phyloP scores from a whole-genome alignment of 2,113 vertebrate genomes.

The Callipepla squamata region DNA sequence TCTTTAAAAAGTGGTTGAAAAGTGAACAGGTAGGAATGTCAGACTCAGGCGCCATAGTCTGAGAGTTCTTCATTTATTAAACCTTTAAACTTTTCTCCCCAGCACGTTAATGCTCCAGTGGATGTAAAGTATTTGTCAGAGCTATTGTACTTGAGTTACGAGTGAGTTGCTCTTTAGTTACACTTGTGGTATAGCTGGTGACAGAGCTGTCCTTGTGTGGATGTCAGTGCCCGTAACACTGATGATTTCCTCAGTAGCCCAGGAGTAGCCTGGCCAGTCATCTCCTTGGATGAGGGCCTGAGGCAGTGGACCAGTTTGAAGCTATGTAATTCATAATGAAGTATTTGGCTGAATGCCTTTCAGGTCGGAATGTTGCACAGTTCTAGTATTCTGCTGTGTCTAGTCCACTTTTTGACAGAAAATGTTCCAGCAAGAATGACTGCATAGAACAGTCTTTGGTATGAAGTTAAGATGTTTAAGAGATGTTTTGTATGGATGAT shows the following conservation, averaged over 20 bases:
- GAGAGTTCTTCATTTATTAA: background rate
- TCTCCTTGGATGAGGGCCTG: background rate
- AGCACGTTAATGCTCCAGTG: background rate
- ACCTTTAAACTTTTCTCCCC: background rate
- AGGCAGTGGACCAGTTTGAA: background rate
- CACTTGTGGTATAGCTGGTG: background rate
- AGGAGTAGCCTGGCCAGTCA: background rate
- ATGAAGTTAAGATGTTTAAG: background rate
- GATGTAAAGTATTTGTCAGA: background rate
- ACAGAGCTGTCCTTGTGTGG: background rate
- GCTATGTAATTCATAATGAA: background rate
- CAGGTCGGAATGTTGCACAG: background rate
- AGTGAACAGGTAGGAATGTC: background rate
- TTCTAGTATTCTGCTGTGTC: background rate
- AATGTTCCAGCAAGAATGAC: background rate
- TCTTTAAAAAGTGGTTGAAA: background rate
- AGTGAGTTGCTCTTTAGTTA: background rate
- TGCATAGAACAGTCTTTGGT: background rate
- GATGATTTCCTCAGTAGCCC: background rate
- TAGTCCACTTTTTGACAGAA: fast-evolving
- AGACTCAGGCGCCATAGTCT: background rate
- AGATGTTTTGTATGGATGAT: background rate
- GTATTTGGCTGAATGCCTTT: background rate
- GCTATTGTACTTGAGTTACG: background rate
- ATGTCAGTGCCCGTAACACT: fast-evolving